Base-by-base conservation (phyloP, 2,888 invertebrate genomes). In the Thereva nobilitata region DNA sequence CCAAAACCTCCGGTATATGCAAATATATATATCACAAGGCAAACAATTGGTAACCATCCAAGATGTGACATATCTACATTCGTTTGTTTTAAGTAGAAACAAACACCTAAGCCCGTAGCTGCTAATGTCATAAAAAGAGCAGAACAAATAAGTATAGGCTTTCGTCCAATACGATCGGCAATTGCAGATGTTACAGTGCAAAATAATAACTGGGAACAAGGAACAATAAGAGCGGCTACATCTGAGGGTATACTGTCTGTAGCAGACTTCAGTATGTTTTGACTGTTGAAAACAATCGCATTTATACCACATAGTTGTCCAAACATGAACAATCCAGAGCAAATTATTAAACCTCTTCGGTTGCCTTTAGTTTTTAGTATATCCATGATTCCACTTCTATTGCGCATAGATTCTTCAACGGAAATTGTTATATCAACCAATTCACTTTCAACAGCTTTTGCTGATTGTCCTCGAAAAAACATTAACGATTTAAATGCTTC, bases 231-330 rank as follows among this genome's bases (percentile, higher is more conserved):
- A 6, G 92, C 88, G 0, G 89, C 87, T 40, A 86, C 75, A 4
- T 86, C 83, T 0, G 89, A 82, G 50, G 87, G 82, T 1, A 91
- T 74, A 0, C 81, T 75, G 0, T 87, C 85, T 4, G 87, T 87
- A 0, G 93, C 88, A 1, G 84, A 85, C 1, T 80, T 76, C 75
- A 92, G 92, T 74, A 92, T 91, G 45, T 80, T 82, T 71, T 89
- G 86, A 73, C 90, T 87, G 79, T 91, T 92, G 78, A 91, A 91
- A 2, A 92, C 84, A 0, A 93, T 88, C 0, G 91, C 89, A 78
- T 92, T 92, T 75, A 92, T 89, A 0, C 92, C 92, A 1, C 88
- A 87, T 70, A 93, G 83, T 79, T 95, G 95, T 77, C 95, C 95
- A 80, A 93, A 90, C 72, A 86, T 82, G 61, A 92, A 89, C 68